Conservation (phyloP, 2,113 vertebrate genomes). For the Burhinus oedicnemus region DNA sequence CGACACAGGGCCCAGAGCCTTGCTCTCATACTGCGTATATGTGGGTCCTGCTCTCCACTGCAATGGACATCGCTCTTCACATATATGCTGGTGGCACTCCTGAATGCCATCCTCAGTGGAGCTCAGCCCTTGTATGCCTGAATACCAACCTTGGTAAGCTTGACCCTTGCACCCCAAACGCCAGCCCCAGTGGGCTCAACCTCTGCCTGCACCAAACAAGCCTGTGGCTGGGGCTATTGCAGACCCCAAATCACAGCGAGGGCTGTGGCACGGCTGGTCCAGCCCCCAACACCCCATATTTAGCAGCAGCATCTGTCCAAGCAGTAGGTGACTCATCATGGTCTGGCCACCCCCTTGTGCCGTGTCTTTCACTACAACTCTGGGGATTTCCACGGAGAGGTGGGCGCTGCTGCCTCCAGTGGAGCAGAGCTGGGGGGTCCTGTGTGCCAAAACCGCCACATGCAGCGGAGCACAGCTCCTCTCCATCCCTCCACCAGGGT, state of each 20-base stretch:
- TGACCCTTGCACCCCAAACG: not conserved
- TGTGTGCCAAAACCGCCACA: fast-evolving
- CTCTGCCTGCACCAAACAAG: not conserved
- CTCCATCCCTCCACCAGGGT: not conserved
- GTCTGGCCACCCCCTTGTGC: fast-evolving
- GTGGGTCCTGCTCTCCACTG: not conserved
- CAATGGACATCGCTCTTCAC: not conserved
- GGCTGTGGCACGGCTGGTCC: fast-evolving
- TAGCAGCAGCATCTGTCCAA: not conserved
- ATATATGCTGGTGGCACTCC: not conserved
- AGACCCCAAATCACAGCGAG: not conserved
- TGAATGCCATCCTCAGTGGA: not conserved
- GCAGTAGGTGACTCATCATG: fast-evolving
- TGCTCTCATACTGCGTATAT: fast-evolving
- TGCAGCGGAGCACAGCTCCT: not conserved
- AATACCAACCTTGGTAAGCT: not conserved
- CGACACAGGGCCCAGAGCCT: not conserved
- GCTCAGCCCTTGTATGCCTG: too few relatives aligned
- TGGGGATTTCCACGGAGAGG: not conserved
- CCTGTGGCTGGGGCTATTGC: not conserved
- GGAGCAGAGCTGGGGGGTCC: not conserved
- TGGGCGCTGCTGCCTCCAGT: fast-evolving
- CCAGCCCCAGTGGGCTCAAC: not conserved
- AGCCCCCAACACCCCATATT: not conserved
- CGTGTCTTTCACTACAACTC: not conserved